These are phyloP conservation scores for Suncus etruscus DNA, from an alignment of 2,113 vertebrate species.

Conservation along the genomic window DNA sequence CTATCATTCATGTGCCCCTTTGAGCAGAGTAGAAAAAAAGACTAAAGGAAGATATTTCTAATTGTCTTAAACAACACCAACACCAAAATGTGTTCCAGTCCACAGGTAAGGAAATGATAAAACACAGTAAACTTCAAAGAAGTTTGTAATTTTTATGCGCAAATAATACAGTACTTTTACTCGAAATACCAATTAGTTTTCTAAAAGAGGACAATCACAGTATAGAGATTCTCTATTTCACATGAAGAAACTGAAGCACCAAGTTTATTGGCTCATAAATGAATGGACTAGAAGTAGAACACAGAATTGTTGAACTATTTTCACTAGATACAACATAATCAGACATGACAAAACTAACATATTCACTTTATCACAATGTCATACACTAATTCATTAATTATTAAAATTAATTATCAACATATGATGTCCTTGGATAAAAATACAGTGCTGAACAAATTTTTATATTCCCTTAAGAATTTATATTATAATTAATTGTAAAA, in stretches of 20 bases:
- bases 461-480: conserved; percentile 25
- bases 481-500: background rate
- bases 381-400: conserved; percentile 3
- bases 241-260: too few species aligned
- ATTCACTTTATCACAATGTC: background rate
- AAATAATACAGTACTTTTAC: background rate
- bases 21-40: conserved; percentile 17
- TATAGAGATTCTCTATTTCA: background rate
- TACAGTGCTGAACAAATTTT: background rate
- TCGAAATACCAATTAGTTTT: background rate
- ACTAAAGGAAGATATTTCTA: background rate
- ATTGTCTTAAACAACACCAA: background rate
- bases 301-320: conserved; percentile 13
- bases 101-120: conserved; percentile 5
- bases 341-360: background rate
- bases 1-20: background rate
- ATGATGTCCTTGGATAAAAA: background rate
- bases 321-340: background rate
- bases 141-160: background rate
- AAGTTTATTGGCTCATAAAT: background rate
- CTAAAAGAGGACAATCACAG: too few species aligned
- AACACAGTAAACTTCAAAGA: conserved; percentile 6
- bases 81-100: background rate
- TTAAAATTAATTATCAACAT: conserved; percentile 38
- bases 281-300: conserved; percentile 25